A percentile compares a stretch with the other conserved stretches of the same genome.
These are phyloP conservation scores for Sisyra terminalis DNA, from an alignment of 2,888 invertebrate genomes.

Conservation along the genomic window DNA sequence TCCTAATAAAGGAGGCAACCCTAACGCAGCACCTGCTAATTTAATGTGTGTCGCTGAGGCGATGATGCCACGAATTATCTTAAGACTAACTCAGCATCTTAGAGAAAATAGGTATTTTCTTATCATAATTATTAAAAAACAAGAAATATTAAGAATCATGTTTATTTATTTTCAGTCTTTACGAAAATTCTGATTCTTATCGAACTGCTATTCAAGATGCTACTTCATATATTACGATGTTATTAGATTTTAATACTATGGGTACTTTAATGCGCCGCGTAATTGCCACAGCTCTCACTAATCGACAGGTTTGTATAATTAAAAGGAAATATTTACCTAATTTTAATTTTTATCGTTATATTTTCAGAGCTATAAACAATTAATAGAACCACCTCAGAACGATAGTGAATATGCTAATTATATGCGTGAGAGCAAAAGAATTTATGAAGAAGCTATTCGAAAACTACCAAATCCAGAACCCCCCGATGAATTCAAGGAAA, in stretches of 20 bases:
- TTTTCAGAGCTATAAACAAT: slow-evolving; percentile 49
- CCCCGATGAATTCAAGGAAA: slow-evolving; percentile 58
- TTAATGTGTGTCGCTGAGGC: slow-evolving; percentile 83
- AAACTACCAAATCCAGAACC: slow-evolving; percentile 56
- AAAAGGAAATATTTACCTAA: neutral
- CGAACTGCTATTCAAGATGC: slow-evolving; percentile 65
- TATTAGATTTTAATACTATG: slow-evolving; percentile 90
- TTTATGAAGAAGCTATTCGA: slow-evolving; percentile 68
- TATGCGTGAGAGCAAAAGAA: slow-evolving; percentile 52
- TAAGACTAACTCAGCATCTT: slow-evolving; percentile 79
- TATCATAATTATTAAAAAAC: neutral
- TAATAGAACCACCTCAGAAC: slow-evolving; percentile 47
- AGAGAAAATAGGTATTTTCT: slow-evolving; percentile 54
- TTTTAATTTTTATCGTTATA: no score
- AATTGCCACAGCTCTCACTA: slow-evolving; percentile 81
- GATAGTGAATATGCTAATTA: slow-evolving; percentile 57
- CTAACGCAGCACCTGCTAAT: slow-evolving; percentile 64
- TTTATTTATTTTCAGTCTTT: slow-evolving; percentile 20
- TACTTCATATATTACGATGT: slow-evolving; percentile 75
- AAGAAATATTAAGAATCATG: neutral
- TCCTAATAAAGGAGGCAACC: slow-evolving; percentile 66
- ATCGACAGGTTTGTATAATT: slow-evolving; percentile 46
- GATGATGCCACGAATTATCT: slow-evolving; percentile 85
- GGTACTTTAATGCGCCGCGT: slow-evolving; percentile 90
- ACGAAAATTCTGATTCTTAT: slow-evolving; percentile 38